Percentiles rank a stretch among this genome's conserved stretches.
phyloP scores from a whole-genome alignment of 2,888 invertebrate species.

The Rhodophaea formosa region DNA sequence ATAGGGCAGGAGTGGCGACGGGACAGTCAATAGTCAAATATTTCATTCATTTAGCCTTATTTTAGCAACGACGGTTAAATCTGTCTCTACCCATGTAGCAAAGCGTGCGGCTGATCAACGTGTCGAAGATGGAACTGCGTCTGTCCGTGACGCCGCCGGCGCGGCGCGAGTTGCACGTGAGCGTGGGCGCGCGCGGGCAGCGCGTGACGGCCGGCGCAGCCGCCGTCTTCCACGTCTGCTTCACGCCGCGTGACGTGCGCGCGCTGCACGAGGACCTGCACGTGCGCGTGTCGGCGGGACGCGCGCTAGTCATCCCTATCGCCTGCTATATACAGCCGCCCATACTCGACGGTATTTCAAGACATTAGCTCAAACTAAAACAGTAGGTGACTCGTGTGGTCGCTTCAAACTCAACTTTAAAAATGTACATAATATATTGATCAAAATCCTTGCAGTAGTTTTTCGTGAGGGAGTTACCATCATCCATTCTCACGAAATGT shows the following conservation, averaged over 20 bases:
- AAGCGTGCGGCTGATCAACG: slow-evolving; percentile 53
- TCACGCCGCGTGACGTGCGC: slow-evolving; percentile 48
- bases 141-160: slow-evolving; percentile 54
- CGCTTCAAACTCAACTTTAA: no score
- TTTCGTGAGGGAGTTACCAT: no score
- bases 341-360: slow-evolving; percentile 44
- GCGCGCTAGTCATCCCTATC: slow-evolving; percentile 43
- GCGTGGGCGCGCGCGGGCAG: slow-evolving; percentile 44
- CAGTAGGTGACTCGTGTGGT: no score
- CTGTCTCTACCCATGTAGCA: no score
- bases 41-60: no score
- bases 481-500: no score
- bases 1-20: no score
- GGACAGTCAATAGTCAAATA: no score
- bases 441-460: no score
- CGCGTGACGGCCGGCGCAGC: slow-evolving; percentile 54
- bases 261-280: slow-evolving; percentile 41
- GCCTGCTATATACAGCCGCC: slow-evolving; percentile 62
- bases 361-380: no score
- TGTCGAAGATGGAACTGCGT: slow-evolving; percentile 51
- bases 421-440: no score
- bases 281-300: slow-evolving; percentile 45
- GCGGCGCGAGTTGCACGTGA: slow-evolving; percentile 45
- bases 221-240: slow-evolving; percentile 47
- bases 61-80: no score